phyloP scores from a whole-genome alignment of 2,888 invertebrate genomes.

The Congeria kusceri region DNA sequence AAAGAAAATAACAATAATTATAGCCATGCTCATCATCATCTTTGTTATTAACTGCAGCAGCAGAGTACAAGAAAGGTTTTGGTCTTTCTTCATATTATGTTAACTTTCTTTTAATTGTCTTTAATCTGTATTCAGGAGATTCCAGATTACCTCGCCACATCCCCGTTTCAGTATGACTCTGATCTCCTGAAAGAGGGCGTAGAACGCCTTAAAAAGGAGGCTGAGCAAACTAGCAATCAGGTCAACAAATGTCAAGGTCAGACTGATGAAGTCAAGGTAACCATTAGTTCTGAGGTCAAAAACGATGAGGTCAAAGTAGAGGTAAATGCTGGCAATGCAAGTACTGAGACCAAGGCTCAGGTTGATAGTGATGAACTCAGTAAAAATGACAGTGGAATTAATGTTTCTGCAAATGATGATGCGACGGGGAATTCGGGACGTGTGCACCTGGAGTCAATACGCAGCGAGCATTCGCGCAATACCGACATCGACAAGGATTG shows the following conservation, averaged over 20 bases:
- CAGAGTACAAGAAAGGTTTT: too few species aligned
- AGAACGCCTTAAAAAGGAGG: conserved; percentile 68
- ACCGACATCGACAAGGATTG: conserved; percentile 39
- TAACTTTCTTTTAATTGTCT: not conserved
- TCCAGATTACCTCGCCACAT: conserved; percentile 96
- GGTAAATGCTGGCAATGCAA: conserved; percentile 12
- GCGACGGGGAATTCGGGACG: conserved; percentile 8
- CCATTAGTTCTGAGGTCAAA: not conserved
- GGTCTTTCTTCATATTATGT: too few species aligned
- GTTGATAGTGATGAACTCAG: not conserved
- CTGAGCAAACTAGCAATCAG: conserved; percentile 18
- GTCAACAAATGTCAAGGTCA: conserved; percentile 6
- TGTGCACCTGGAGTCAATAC: conserved; percentile 46
- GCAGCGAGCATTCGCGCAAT: conserved; percentile 58
- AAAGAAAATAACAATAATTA: too few species aligned
- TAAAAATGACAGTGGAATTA: not conserved
- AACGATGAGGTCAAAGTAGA: conserved; percentile 7
- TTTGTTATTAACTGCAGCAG: too few species aligned
- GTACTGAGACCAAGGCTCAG: too few species aligned
- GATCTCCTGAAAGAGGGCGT: conserved; percentile 79
- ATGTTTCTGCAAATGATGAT: not conserved
- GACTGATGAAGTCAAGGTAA: not conserved
- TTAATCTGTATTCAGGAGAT: conserved; percentile 76
- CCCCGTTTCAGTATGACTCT: conserved; percentile 91
- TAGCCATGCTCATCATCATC: too few species aligned